Base-by-base conservation (phyloP, 2,797 vertebrate genomes). In the Sylvilagus floridanus region DNA sequence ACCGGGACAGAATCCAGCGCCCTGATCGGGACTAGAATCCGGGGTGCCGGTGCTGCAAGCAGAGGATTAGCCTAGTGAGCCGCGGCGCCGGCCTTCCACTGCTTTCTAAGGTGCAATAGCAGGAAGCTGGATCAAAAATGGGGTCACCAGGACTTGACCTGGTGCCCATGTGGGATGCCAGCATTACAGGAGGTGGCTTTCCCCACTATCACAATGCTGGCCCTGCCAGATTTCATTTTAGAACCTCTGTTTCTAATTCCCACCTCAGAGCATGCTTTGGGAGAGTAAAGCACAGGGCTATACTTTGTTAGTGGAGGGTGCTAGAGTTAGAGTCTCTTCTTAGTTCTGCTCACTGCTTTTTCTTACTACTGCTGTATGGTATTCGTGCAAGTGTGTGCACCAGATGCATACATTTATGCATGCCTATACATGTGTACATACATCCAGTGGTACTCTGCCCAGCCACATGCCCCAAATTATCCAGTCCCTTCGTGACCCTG, bases 241-340 rank as follows among this genome's bases (percentile, higher is more conserved):
- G 13, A 3, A 28, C 62, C 21, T 72, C 26, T 65, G n/a, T n/a
- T 73, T n/a, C 24, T 7, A 12, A 21, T 57, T 92, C 83, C 35
- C 68, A 78, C 94, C 95, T 76, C 26, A 79, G 78, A n/a, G 21
- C 60, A 81, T 78, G 69, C 76, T 78, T 4, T 35, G 9, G 28
- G 14, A 0, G 10, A 26, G 24, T 8, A 26, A 24, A 65, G 14
- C 57, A 3, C 2, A 1, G 2, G 50, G 21, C 26, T 73, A 16
- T 22, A 6, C 63, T 42, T 50, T 26, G 68, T 57, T 91, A 77
- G 62, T 13, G 81, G 93, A 88, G 57, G 69, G 88, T 50, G 30
- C 79, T 60, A 24, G 16, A 86, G n/a, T 35, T 17, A 37, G 28
- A 17, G 7, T 37, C n/a, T 69, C 52, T 54, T 71, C 22, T 19